phyloP scores from a whole-genome alignment of 2,888 invertebrate species.

The Andrena flavipes region DNA sequence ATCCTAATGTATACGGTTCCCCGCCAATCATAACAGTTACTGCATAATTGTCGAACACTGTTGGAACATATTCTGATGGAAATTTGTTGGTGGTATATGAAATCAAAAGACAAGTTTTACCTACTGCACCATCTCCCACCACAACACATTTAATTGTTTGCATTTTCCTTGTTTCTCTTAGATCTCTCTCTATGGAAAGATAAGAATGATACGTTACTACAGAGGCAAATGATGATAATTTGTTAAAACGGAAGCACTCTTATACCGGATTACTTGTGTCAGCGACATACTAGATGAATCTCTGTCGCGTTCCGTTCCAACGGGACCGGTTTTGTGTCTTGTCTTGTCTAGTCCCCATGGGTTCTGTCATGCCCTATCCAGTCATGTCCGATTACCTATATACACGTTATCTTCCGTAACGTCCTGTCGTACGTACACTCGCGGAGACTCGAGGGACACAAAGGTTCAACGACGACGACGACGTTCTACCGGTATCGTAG shows the following conservation, averaged over 20 bases:
- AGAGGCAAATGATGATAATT: neutral
- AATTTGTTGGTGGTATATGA: slow-evolving; percentile 97
- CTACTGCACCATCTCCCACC: slow-evolving; percentile 98
- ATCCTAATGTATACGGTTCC: slow-evolving; percentile 98
- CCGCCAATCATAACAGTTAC: slow-evolving; percentile 99
- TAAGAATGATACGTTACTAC: slow-evolving; percentile 22
- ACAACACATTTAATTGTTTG: slow-evolving; percentile 99
- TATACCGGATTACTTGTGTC: slow-evolving; percentile 12
- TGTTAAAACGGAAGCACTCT: neutral
- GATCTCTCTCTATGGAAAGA: slow-evolving; percentile 39
- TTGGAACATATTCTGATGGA: slow-evolving; percentile 98
- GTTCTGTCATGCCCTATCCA: slow-evolving; percentile 22
- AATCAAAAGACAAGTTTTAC: slow-evolving; percentile 97
- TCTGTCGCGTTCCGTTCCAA: slow-evolving; percentile 8
- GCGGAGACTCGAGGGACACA: neutral
- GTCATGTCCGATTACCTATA: neutral
- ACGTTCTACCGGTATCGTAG: too few species aligned
- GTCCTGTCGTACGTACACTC: slow-evolving; percentile 6
- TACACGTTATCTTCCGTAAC: slow-evolving; percentile 10
- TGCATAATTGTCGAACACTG: slow-evolving; percentile 98
- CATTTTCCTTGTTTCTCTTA: slow-evolving; percentile 86
- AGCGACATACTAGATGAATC: slow-evolving; percentile 3
- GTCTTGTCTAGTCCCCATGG: slow-evolving; percentile 6
- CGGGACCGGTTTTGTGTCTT: neutral
- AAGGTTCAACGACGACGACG: neutral